phyloP scores from a whole-genome alignment of 2,797 vertebrate genomes.

The Furcifer pardalis region DNA sequence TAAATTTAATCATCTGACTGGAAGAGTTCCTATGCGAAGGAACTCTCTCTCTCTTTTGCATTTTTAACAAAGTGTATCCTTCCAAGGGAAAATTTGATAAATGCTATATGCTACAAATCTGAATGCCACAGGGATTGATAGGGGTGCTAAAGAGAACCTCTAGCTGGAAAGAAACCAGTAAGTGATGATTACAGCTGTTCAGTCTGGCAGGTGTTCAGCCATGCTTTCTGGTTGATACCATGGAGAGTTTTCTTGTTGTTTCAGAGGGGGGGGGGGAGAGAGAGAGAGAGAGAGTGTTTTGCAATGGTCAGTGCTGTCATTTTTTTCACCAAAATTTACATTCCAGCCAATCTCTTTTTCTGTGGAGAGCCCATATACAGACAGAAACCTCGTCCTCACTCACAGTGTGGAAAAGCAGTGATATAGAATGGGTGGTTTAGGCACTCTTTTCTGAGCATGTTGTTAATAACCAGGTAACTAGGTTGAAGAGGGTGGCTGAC shows the following conservation, averaged over 20 bases:
- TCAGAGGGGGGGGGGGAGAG: too few species aligned
- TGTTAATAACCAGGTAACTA: too few species aligned
- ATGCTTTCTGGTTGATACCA: neutral
- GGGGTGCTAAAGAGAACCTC: neutral
- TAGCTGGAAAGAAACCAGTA: neutral
- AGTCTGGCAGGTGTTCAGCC: neutral
- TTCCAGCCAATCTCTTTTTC: too few species aligned
- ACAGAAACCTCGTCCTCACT: too few species aligned
- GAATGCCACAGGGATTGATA: neutral
- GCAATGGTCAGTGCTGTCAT: too few species aligned
- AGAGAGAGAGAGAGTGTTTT: too few species aligned
- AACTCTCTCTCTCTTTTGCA: slow-evolving; percentile 12
- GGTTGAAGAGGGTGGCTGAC: too few species aligned
- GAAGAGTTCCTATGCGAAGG: neutral
- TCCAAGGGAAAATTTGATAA: neutral
- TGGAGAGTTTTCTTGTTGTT: neutral
- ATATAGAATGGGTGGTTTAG: too few species aligned
- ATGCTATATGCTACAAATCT: neutral
- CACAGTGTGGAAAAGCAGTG: too few species aligned
- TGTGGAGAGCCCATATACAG: too few species aligned
- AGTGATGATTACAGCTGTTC: neutral
- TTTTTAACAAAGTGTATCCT: neutral
- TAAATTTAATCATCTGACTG: slow-evolving; percentile 9
- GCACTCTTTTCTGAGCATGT: too few species aligned
- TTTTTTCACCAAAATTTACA: too few species aligned